These are phyloP conservation scores for Proales similis DNA, from an alignment of 1,140 invertebrate species.

Conservation along the genomic window DNA sequence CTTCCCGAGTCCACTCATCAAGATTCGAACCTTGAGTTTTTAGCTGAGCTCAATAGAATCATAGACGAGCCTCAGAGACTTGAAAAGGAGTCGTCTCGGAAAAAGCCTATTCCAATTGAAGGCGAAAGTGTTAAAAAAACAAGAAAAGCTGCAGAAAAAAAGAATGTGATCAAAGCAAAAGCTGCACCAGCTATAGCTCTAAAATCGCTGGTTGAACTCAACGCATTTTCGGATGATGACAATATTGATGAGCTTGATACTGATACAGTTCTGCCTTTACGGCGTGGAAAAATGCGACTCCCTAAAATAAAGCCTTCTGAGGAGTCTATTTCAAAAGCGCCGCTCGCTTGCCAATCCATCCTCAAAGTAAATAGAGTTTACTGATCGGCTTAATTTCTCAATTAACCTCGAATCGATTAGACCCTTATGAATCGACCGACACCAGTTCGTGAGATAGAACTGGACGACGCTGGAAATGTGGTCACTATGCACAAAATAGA, in stretches of 20 bases:
- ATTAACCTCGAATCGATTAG: too few species aligned
- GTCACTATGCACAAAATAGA: conserved; percentile 11
- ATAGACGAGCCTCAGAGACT: background rate
- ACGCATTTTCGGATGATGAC: too few species aligned
- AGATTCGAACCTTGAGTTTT: background rate
- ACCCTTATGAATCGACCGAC: conserved; percentile 18
- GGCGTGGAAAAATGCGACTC: conserved; percentile 20
- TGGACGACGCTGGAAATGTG: conserved; percentile 29
- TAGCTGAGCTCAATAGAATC: conserved; percentile 30
- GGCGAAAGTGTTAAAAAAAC: conserved; percentile 5
- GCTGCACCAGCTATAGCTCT: too few species aligned
- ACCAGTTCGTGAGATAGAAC: conserved; percentile 19
- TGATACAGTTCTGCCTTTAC: conserved; percentile 1
- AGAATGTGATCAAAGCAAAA: conserved; percentile 11
- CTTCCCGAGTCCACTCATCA: background rate
- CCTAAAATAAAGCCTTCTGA: conserved; percentile 22
- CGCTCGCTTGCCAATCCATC: conserved; percentile 24
- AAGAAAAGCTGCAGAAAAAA: conserved; percentile 19
- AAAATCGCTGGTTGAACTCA: too few species aligned
- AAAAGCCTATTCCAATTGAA: background rate
- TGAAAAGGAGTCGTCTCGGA: conserved; percentile 26
- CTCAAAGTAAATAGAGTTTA: too few species aligned
- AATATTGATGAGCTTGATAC: background rate
- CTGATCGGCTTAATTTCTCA: too few species aligned
- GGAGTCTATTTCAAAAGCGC: conserved; percentile 31